These are phyloP conservation scores for Epinephelus fuscoguttatus DNA, from an alignment of 2,113 vertebrate species.

Conservation along the genomic window DNA sequence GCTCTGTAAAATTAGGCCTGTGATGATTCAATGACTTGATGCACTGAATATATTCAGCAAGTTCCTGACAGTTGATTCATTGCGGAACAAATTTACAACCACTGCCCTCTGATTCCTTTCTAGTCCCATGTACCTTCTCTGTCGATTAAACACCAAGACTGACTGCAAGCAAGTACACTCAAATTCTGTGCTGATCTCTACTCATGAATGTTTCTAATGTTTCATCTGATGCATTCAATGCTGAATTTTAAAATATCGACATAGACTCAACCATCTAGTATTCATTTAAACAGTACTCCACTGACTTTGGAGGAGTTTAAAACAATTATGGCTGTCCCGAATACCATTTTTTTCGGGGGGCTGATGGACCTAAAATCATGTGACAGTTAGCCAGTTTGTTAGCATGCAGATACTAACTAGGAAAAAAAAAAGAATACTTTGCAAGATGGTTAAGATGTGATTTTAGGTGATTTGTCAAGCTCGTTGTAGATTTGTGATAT, in stretches of 20 bases:
- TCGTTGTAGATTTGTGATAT: too few species aligned
- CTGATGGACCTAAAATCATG: too few species aligned
- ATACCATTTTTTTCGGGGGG: too few species aligned
- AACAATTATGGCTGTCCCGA: too few species aligned
- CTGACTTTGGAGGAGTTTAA: too few species aligned
- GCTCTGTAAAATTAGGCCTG: not conserved
- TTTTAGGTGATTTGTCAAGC: too few species aligned
- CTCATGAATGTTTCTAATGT: not conserved
- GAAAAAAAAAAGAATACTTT: too few species aligned
- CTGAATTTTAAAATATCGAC: not conserved
- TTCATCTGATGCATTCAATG: not conserved
- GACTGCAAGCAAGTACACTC: slow-evolving; percentile 6
- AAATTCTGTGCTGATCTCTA: not conserved
- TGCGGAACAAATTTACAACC: slow-evolving; percentile 7
- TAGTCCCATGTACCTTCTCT: not conserved
- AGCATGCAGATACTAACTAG: not conserved
- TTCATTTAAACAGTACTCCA: not conserved
- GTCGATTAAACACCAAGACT: not conserved
- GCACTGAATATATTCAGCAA: not conserved
- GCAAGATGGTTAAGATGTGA: too few species aligned
- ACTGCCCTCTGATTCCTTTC: not conserved
- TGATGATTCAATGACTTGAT: not conserved
- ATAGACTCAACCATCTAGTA: not conserved
- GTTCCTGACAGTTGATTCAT: slow-evolving; percentile 2
- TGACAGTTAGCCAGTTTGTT: too few species aligned